phyloP scores from a whole-genome alignment of 2,113 vertebrate species.

The Camelus dromedarius region DNA sequence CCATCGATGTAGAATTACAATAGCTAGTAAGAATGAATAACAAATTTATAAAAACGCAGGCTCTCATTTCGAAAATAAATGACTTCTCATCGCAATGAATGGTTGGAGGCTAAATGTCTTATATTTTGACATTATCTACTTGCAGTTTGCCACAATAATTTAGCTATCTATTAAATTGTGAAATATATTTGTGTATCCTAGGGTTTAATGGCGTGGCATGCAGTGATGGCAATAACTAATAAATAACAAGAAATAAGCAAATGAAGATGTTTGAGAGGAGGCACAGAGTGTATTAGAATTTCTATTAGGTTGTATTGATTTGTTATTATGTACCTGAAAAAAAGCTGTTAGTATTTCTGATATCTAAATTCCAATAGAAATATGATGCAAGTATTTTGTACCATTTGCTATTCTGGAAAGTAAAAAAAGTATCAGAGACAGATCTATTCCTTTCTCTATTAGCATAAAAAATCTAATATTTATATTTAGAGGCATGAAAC shows the following conservation, averaged over 20 bases:
- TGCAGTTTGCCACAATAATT: slow-evolving; percentile 57
- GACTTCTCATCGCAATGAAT: slow-evolving; percentile 42
- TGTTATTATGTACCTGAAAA: slow-evolving; percentile 38
- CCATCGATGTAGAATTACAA: slow-evolving; percentile 44
- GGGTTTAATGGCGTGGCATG: neutral
- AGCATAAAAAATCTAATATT: neutral
- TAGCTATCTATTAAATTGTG: slow-evolving; percentile 56
- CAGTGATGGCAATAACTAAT: slow-evolving; percentile 15
- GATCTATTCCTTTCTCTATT: slow-evolving; percentile 11
- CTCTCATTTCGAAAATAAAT: slow-evolving; percentile 62
- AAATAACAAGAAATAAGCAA: slow-evolving; percentile 45
- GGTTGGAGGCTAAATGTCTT: slow-evolving; percentile 58
- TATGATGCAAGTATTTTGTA: slow-evolving; percentile 5
- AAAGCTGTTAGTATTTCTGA: slow-evolving; percentile 50
- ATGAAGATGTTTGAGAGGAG: slow-evolving; percentile 17
- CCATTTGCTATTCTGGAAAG: slow-evolving; percentile 50
- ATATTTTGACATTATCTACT: slow-evolving; percentile 65
- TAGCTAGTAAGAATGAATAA: slow-evolving; percentile 27
- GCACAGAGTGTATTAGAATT: slow-evolving; percentile 39
- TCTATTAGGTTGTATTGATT: slow-evolving; percentile 62
- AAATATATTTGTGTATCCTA: slow-evolving; percentile 7
- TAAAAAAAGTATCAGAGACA: neutral
- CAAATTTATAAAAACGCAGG: slow-evolving; percentile 13
- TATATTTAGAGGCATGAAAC: slow-evolving; percentile 14
- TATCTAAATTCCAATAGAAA: slow-evolving; percentile 53